A percentile compares a stretch with the other conserved stretches of the same genome.
Conservation (phyloP, 2,888 invertebrate species). For the Globia sparganii region DNA sequence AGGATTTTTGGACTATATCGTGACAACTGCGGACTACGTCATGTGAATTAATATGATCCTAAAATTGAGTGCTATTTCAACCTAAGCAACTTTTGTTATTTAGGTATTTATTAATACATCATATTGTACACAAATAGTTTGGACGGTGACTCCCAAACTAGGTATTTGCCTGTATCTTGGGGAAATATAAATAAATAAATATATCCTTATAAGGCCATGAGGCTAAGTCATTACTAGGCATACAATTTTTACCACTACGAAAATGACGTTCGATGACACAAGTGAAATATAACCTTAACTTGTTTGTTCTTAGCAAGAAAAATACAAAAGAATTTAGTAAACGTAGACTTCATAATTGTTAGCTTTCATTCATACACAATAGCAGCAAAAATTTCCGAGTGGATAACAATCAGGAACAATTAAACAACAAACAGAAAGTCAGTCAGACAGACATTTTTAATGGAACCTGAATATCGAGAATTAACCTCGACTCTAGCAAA, state of each 20-base stretch:
- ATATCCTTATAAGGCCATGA: too few relatives aligned
- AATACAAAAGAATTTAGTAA: constrained; percentile 28
- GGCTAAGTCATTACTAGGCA: background rate
- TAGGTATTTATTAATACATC: too few relatives aligned
- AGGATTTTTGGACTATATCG: background rate
- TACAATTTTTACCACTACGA: background rate
- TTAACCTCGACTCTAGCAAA: constrained; percentile 49
- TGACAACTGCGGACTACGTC: background rate
- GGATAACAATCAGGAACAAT: constrained; percentile 57
- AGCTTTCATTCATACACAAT: constrained; percentile 51
- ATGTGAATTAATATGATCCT: background rate
- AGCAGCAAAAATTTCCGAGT: constrained; percentile 40
- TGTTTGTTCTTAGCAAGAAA: background rate
- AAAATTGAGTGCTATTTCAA: background rate
- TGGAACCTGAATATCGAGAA: constrained; percentile 53
- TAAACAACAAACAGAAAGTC: constrained; percentile 55
- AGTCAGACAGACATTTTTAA: constrained; percentile 47
- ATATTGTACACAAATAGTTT: background rate
- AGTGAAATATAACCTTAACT: background rate
- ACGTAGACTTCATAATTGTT: constrained; percentile 23
- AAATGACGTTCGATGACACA: background rate
- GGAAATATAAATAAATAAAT: background rate
- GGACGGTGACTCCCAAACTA: background rate
- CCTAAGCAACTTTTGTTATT: background rate
- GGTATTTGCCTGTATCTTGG: background rate